Evolutionary conservation across 2,797 vertebrate genomes (phyloP), one percentile per base, ranked within the genome.

Genomic region (Helostoma temminkii): DNA sequence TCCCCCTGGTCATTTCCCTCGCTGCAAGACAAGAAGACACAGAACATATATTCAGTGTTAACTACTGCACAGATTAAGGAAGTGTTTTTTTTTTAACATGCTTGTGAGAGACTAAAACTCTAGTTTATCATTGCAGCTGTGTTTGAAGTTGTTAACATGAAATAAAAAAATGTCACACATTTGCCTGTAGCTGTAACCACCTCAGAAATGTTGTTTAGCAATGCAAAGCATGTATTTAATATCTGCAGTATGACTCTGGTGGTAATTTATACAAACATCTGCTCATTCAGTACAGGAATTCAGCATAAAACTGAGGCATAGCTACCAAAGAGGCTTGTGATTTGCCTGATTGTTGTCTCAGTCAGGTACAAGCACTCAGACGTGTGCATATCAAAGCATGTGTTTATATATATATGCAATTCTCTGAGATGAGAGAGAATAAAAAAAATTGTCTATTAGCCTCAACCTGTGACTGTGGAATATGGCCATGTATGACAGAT

Each of bases 201-300:
- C 39, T 70, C 74, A 64, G 43, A 89, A 80, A 85, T 81, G 91
- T 91, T 94, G 93, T 93, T 96, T 96, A 95, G 92, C 81, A 90
- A 97, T 96, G 95, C 96, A 94, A 94, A 94, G 94, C 94, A 95
- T 91, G 94, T 94, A 94, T 97, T 96, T 96, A 95, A 96, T 98
- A 96, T 96, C 95, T 92, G 92, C 93, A 93, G 93, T 92, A 94
- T 95, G 94, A 95, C 94, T 94, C 90, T 83, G 92, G 92, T 94
- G 92, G 95, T 94, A 95, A 98, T 97, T 96, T 96, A 96, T 94
- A 96, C 94, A 91, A 96, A 96, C 96, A 96, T 96, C 96, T 97
- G 96, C 95, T 97, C 95, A 93, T 94, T 95, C 94, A 92, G 93
- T 93, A 95, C 93, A 95, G 93, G 94, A 92, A 96, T 95, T 95